Evolutionary conservation across 2,113 vertebrate species (phyloP).

Genomic region (Oryzias celebensis): DNA sequence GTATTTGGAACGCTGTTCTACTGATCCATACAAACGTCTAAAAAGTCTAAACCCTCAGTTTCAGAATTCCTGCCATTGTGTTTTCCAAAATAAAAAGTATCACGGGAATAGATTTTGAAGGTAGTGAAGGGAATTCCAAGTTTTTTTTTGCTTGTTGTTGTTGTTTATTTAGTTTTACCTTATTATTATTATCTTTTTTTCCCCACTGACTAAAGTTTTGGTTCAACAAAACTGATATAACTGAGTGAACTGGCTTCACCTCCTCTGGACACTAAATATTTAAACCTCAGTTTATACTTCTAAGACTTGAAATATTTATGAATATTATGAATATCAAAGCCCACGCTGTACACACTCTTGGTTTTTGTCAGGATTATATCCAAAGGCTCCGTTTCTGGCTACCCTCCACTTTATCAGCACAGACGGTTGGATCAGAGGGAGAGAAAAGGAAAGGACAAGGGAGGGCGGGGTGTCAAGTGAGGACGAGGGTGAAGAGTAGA

Average conservation of each 20-base stretch:
- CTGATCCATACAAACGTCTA: too few species aligned
- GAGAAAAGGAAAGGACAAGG: conserved; percentile 2
- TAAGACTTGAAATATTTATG: conserved; percentile 12
- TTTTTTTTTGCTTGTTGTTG: background rate
- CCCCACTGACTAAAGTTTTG: background rate
- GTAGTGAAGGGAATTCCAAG: too few species aligned
- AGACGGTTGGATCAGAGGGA: conserved; percentile 47
- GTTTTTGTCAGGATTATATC: conserved; percentile 18
- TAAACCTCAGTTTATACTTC: background rate
- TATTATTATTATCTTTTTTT: background rate
- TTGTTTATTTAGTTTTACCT: background rate
- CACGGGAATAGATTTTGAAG: too few species aligned
- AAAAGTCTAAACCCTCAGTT: too few species aligned
- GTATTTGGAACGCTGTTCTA: too few species aligned
- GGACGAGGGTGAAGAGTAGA: conserved; percentile 4
- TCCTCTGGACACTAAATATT: background rate
- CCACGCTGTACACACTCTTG: conserved; percentile 8
- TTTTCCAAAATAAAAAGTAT: too few species aligned
- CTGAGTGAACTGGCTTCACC: background rate
- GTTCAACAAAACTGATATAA: background rate
- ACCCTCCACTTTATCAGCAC: conserved; percentile 42
- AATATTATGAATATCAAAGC: background rate
- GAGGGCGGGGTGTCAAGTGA: conserved; percentile 22
- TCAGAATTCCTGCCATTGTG: too few species aligned
- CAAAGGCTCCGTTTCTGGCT: conserved; percentile 28